Base-by-base conservation (phyloP, 2,113 vertebrate species). In the Lepus europaeus region DNA sequence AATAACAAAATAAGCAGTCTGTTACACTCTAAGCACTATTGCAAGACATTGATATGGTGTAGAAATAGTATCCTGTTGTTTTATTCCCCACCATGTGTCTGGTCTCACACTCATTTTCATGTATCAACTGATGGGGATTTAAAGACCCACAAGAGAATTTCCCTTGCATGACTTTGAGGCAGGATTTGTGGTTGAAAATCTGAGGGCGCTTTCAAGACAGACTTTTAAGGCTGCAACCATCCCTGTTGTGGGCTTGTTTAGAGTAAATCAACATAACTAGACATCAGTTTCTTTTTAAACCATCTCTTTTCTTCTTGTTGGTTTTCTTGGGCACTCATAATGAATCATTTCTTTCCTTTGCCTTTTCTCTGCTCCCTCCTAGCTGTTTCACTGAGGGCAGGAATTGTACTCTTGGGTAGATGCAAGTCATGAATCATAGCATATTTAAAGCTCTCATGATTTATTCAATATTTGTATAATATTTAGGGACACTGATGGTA, bases 211-310 rank as follows among this genome's bases (percentile, higher is more conserved):
- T 87, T 89, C 76, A 74, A 51, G 69, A 95, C 83, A 97, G 33
- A 77, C 6, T 29, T 82, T 88, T 72, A 45, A 31, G 13, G 0
- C 0, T 66, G 73, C 1, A 3, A 96, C 76, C 36, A 82, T 85
- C 1, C 14, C 2, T 87, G 16, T 68, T 77, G 63, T 69, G 92
- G 94, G 70, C 63, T 96, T 82, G 0, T 86, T 97, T 95, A 90
- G 86, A 94, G 66, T 86, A 92, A 97, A 95, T 90, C 69, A 92
- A 97, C 96, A 87, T 72, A 80, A 63, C 1, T 66, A 39, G 64
- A 68, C 13, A n/a, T 79, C 74, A 63, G 2, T 90, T 70, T 88
- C 81, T 96, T 88, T 96, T 94, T 31, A 16, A 92, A 80, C 27
- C 31, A 68, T 23, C 36, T 96, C 49, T 93, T 94, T 97, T 96